phyloP scores from a whole-genome alignment of 2,797 vertebrate species.

The Spinus olivaceus region DNA sequence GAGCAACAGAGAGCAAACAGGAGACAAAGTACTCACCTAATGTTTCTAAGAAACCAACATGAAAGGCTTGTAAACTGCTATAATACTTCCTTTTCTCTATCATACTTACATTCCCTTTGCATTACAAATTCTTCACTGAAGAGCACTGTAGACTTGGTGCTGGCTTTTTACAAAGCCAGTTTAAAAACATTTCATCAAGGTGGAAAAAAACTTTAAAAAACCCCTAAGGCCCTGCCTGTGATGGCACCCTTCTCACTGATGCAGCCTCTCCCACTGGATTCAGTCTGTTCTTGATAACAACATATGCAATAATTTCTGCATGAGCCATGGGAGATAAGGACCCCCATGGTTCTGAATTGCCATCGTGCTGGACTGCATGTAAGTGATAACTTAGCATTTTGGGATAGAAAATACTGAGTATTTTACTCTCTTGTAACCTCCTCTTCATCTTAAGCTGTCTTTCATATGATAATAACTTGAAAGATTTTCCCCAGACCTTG shows the following conservation, averaged over 20 bases:
- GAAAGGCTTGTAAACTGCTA: not conserved
- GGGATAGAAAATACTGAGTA: not conserved
- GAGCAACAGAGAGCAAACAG: not conserved
- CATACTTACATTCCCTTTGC: not conserved
- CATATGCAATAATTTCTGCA: not conserved
- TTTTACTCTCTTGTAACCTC: not conserved
- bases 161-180: not conserved
- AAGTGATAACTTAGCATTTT: slow-evolving; percentile 33
- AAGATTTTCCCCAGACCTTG: not conserved
- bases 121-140: not conserved
- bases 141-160: not conserved
- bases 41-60: not conserved
- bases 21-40: not conserved
- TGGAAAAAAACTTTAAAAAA: not conserved
- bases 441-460: slow-evolving; percentile 9
- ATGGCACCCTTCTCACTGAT: not conserved
- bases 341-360: not conserved
- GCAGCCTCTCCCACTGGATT: not conserved
- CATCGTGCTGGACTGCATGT: not conserved
- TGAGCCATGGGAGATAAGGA: slow-evolving; percentile 44
- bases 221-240: not conserved
- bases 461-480: slow-evolving; percentile 7
- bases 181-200: not conserved
- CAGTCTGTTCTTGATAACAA: not conserved
- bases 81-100: not conserved